Evolutionary conservation across 2,888 invertebrate species (phyloP).

Genomic region (Stenchaetothrips biformis): DNA sequence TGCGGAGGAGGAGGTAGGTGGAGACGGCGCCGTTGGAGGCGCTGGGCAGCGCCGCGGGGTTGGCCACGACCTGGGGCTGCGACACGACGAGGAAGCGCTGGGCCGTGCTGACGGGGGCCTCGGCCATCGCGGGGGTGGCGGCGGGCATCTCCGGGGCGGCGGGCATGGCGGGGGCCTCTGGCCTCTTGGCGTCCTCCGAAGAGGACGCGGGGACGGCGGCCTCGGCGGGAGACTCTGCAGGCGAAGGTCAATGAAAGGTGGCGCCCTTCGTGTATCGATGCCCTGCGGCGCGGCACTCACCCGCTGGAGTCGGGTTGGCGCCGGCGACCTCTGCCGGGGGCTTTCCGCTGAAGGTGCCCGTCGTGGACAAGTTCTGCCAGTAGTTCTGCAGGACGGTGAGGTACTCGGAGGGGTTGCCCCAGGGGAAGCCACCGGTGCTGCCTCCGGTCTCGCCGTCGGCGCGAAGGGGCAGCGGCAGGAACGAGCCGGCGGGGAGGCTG

Average conservation of each 20-base stretch:
- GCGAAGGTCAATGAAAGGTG: neutral
- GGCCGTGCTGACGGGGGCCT: neutral
- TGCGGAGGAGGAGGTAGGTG: slow-evolving; percentile 36
- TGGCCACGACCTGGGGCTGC: slow-evolving; percentile 19
- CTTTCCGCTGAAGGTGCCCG: neutral
- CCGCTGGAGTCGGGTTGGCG: neutral
- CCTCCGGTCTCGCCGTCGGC: neutral
- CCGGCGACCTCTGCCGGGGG: neutral
- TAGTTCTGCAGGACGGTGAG: slow-evolving; percentile 5
- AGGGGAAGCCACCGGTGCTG: neutral
- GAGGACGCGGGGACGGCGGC: neutral
- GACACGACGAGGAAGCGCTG: slow-evolving; percentile 13
- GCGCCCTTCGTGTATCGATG: too few relatives aligned
- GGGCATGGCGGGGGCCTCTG: neutral
- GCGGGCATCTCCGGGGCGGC: neutral
- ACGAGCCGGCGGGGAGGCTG: neutral
- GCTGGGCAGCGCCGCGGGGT: slow-evolving; percentile 34
- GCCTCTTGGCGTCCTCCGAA: neutral
- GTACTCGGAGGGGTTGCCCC: slow-evolving; percentile 18
- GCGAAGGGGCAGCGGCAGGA: slow-evolving; percentile 4
- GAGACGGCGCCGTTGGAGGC: slow-evolving; percentile 37
- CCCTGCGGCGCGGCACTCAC: neutral
- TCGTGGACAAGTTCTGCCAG: neutral
- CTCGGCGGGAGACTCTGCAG: neutral
- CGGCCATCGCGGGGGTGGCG: neutral